phyloP scores from a whole-genome alignment of 2,797 vertebrate genomes.

The Buceros bicornis region DNA sequence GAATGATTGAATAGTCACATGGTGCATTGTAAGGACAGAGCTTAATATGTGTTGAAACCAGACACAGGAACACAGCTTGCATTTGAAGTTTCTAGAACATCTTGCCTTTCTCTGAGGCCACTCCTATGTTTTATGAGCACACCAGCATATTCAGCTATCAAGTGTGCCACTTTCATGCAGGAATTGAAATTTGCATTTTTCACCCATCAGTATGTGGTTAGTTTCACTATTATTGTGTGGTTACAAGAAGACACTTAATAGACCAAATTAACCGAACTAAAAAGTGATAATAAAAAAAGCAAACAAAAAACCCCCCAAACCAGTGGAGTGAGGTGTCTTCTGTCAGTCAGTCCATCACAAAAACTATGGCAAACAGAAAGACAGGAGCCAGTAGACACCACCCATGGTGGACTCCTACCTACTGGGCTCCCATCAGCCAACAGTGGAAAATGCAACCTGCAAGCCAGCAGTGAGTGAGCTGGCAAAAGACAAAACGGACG shows the following conservation, averaged over 20 bases:
- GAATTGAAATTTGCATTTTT: not conserved
- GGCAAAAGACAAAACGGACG: not conserved
- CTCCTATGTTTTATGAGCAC: not conserved
- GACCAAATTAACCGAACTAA: not conserved
- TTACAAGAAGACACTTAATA: not conserved
- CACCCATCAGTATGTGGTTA: not conserved
- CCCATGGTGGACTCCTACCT: accelerated
- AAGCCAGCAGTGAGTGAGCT: not conserved
- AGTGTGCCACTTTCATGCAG: not conserved
- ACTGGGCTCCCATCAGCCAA: not conserved
- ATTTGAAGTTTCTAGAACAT: not conserved
- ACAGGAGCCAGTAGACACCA: accelerated
- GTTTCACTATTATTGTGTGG: too few relatives aligned
- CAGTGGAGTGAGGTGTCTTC: not conserved
- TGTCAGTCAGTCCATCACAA: not conserved
- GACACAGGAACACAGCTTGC: not conserved
- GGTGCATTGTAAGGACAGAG: not conserved
- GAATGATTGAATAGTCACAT: not conserved
- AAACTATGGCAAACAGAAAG: not conserved
- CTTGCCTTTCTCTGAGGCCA: not conserved
- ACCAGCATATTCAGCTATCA: not conserved
- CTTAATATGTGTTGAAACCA: not conserved
- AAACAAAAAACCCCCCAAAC: too few relatives aligned
- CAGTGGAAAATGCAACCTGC: not conserved
- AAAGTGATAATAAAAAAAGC: not conserved